Evolutionary conservation across 2,888 invertebrate species (phyloP), one percentile per base, ranked within the genome.

Genomic region (Epinotia brunnichana): DNA sequence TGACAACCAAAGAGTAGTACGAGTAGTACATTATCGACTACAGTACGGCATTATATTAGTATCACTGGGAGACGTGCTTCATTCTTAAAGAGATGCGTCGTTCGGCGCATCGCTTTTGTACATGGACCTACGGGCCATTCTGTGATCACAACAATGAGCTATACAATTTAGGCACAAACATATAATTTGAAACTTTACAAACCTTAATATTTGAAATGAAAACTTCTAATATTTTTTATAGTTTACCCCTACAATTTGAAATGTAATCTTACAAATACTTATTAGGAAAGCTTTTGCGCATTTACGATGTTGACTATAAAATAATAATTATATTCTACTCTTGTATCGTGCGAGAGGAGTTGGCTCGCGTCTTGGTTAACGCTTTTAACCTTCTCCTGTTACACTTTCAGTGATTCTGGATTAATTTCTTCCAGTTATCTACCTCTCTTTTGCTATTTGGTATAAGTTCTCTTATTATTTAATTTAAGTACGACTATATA

Each of bases 291-390:
- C 91, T 91, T 92, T 89, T 91, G 88, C 83, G 88, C 89, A 88
- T 92, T 90, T 92, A 92, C 91, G 86, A 91, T 91, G 92, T 93
- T 93, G 90, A 92, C 88, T 92, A 91, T 89, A 91, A 85, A 83
- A 87, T 89, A 89, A 87, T 85, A 84, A 84, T 82, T 85, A 84
- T 81, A 77, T 77, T 85, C 81, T 85, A 81, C 83, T 82, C 77
- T 79, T 78, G 74, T 84, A 85, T 56, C 56, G 9, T 24, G 62
- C 62, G 44, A 68, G 48, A 85, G 80, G 74, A 78, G 59, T 76
- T 83, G 83, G 82, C 82, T 87, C 81, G 79, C 79, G 75, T 80
- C 77, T 74, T 79, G 13, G 10, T 68, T 68, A 56, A 7, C n/a
- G 5, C 21, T 51, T 15, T n/a, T 9, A 56, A 17, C 13, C n/a